A percentile compares a stretch with the other conserved stretches of the same genome.
Conservation (phyloP, 2,797 vertebrate genomes). For the Sebastes diaconus region DNA sequence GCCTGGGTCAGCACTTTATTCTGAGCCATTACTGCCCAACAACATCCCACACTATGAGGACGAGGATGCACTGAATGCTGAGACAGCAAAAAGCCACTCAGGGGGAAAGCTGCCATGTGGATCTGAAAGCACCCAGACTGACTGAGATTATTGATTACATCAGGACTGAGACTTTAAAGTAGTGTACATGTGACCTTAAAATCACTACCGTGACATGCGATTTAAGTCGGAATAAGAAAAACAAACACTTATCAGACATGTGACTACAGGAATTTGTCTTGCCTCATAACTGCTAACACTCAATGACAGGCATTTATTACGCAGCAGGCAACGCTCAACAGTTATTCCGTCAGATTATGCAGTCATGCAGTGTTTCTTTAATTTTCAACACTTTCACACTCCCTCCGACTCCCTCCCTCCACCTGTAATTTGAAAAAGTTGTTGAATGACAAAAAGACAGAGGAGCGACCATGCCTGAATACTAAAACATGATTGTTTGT, state of each 20-base stretch:
- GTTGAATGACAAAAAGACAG: neutral
- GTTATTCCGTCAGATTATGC: neutral
- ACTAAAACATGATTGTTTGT: neutral
- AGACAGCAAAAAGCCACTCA: constrained; percentile 55
- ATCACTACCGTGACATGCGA: neutral
- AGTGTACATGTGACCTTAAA: neutral
- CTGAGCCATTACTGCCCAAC: constrained; percentile 27
- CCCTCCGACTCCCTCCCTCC: neutral
- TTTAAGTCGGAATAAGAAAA: neutral
- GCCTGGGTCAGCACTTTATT: constrained; percentile 53
- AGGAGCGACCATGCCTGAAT: neutral
- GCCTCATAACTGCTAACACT: neutral
- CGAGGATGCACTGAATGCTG: constrained; percentile 43
- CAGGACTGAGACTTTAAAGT: neutral
- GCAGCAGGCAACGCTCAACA: constrained; percentile 1
- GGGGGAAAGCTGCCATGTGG: constrained; percentile 1
- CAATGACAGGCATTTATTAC: neutral
- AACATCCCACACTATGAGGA: constrained; percentile 7
- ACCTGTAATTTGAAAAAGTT: neutral
- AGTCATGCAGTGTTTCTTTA: constrained; percentile 21
- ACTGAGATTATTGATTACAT: constrained; percentile 30
- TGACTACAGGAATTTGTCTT: neutral
- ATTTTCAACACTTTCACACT: constrained; percentile 4
- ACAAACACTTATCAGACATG: neutral
- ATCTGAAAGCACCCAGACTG: constrained; percentile 2